Base-by-base conservation (phyloP, 2,888 invertebrate species). In the Acholoe squamosa region DNA sequence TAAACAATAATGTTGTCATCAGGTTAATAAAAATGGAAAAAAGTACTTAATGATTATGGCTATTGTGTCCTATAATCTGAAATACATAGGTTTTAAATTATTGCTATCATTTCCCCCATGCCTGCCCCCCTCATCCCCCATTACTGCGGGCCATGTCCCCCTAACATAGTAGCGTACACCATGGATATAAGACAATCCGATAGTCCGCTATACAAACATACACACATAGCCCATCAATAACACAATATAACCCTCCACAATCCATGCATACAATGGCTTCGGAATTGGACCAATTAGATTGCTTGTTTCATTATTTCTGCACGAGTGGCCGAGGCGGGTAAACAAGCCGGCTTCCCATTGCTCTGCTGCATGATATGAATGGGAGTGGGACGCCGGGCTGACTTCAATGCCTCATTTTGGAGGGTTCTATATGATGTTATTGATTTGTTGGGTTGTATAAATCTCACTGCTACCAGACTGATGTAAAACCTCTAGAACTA, bases 251-350 rank as follows among this genome's bases (percentile, higher is more conserved):
- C 43, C 43, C 43, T 43, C 71, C 0, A 5, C 31, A 28, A 71
- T 16, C 14, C 3, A 0, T 7, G 0, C 28, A 0, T 71, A 71
- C 71, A 71, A 71, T 71, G 71, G 5, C 3, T 71, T 16, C 71
- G 7, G 28, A 71, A 71, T 71, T 28, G 28, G 31, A 71, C 71
- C 71, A 71, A 71, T 71, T 71, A 71, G 71, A 71, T 28, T 28
- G 71, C 31, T 28, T 71, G 71, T 14, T 28, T 71, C 31, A 71
- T 71, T 71, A 25, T 16, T 14, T 71, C 28, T 28, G 71, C 28
- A 22, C 31, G 71, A 28, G n/a, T 28, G 28, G 71, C 71, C 71
- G 71, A 71, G 28, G 31, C 71, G 71, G 0, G 71, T 71, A 71
- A 0, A 71, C 71, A 71, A 71, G 71, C n/a, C 71, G 31, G 31